Evolutionary conservation across 92 coral and sea anemone genomes (phyloP), one percentile per base, ranked within the genome.

Genomic region (Actinostola sp.): DNA sequence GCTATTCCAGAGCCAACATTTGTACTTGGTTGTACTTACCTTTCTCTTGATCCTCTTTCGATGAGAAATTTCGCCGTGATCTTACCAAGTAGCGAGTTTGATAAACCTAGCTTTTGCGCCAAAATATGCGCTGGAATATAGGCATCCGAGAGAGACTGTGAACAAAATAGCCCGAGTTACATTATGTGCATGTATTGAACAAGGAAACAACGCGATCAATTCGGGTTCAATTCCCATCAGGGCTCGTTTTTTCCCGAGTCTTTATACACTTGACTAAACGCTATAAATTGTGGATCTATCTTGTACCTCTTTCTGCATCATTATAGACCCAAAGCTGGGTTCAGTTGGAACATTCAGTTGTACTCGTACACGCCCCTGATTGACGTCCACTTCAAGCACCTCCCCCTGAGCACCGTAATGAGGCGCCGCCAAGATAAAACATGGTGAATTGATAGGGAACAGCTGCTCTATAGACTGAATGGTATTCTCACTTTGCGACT

Each of bases 401-500:
- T 88, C 86, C 29, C 98, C 98, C 4, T 86, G 87, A 30, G 95
- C 78, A 10, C 97, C 98, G 42, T 94, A 94, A 61, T 94, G 91
- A 38, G 98, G 98, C 8, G 83, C 63, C 0, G 97, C 98, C 54
- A 94, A 64, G 97, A 94, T 91, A 76, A 94, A 94, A 63, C 98
- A 94, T 61, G 76, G 84, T 16, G 92, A 78, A 15, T 84, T 92
- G 41, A 94, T 67, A 6, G 98, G 97, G 38, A 92, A 94, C 25
- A 94, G 84, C 56, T 92, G 90, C 31, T 92, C 91, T n/a, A 94
- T 70, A 0, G 96, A 88, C 78, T 80, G 78, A 45, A 90, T 72
- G 58, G 62, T 79, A 32, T 53, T 71, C 38, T 61, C 75, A 30
- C 72, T 81, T 51, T 81, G 89, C 0, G 90, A 67, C 79, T 88